Base-by-base conservation (phyloP, 2,113 vertebrate species). In the Saimiri boliviensis region DNA sequence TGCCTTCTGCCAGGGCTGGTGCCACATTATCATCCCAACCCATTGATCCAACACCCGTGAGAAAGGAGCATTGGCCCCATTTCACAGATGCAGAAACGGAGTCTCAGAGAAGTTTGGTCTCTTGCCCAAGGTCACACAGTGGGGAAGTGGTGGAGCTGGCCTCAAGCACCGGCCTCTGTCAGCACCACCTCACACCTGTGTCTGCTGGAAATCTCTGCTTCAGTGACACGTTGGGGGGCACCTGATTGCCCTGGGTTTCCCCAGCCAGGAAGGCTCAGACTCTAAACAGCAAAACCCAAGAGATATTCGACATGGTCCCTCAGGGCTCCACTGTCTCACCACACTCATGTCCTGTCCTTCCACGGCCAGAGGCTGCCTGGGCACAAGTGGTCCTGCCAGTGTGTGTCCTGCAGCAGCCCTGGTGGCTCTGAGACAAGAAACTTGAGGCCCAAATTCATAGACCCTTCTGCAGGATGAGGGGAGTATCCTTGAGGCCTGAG, bases 71-170 rank as follows among this genome's bases (percentile, higher is more conserved):
- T 0, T 2, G 56, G 30, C 35, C 70, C 86, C 73, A 1, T 20
- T 70, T 17, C 60, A 25, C 74, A 54, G 84, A 35, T 5, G 42
- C 52, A 68, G 47, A 91, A 27, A 91, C 87, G 11, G 84, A 96
- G 95, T 63, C 63, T 80, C 47, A 7, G 76, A 40, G 81, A 66
- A 92, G 84, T 95, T 70, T 23, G 54, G 49, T 12, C 79, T 35
- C 86, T 80, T 40, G 47, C 30, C 91, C 93, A 97, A 95, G 97
- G 93, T 95, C 93, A 89, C 91, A 60, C 42, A 14, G 82, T 12
- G 19, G 25, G 63, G 13, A 32, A 85, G 71, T 12, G 45, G 73
- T 5, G 25, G 63, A 37, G 91, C 63, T 23, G 89, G 40, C 49
- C n/a, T 37, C 84, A 2, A 17, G 5, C 74, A 2, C 42, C 58